Conservation (phyloP, 2,888 invertebrate species). For the Pyrgus malvae region DNA sequence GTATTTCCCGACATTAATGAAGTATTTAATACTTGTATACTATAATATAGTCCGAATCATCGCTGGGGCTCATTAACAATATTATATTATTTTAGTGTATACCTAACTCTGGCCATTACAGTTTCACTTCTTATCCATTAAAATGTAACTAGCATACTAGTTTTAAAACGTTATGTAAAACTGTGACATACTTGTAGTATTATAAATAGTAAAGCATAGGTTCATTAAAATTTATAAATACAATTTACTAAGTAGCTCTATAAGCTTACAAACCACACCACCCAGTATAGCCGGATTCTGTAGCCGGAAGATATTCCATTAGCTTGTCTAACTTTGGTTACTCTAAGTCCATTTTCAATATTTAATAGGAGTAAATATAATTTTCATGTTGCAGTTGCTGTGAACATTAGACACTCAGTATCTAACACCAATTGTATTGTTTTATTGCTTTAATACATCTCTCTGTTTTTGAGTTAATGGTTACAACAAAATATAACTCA, state of each 20-base stretch:
- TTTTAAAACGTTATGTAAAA: conserved; percentile 5
- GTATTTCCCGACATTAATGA: neutral
- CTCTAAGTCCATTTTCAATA: conserved; percentile 8
- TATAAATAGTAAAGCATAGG: conserved; percentile 16
- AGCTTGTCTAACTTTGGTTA: conserved; percentile 19
- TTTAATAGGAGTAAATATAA: neutral
- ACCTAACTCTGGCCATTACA: conserved; percentile 2
- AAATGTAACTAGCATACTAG: conserved; percentile 20
- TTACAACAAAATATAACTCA: neutral
- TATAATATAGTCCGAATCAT: conserved; percentile 4
- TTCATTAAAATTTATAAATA: conserved; percentile 11
- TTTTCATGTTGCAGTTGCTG: conserved; percentile 4
- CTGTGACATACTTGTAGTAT: conserved; percentile 9
- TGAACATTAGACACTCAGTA: neutral
- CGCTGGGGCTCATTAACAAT: conserved; percentile 10
- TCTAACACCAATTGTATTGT: conserved; percentile 2
- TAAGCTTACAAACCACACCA: neutral
- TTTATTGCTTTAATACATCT: neutral
- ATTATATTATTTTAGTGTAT: neutral
- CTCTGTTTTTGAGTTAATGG: conserved; percentile 5
- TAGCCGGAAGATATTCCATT: neutral
- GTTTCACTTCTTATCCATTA: conserved; percentile 10
- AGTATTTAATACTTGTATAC: conserved; percentile 15
- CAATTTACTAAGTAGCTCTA: conserved; percentile 9
- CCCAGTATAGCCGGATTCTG: neutral